phyloP scores from a whole-genome alignment of 2,888 invertebrate genomes.

The Ischnura elegans region DNA sequence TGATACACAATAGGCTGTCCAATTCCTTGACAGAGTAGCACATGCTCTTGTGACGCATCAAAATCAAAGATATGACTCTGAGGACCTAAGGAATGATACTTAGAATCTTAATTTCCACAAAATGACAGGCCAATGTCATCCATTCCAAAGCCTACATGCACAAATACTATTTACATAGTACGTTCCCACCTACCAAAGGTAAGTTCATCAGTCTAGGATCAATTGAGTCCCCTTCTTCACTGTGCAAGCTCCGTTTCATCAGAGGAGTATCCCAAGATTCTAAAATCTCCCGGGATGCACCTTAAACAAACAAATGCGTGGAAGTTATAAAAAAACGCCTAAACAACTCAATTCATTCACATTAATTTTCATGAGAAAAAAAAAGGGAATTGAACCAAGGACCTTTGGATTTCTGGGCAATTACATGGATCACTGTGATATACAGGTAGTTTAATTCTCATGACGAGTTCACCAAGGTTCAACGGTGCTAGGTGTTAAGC shows the following conservation, averaged over 20 bases:
- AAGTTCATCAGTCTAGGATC: background rate
- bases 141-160: background rate
- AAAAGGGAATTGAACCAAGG: too few species aligned
- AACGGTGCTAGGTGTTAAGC: too few species aligned
- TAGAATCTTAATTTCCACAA: background rate
- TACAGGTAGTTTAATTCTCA: too few species aligned
- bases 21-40: slow-evolving; percentile 27
- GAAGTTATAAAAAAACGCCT: too few species aligned
- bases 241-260: background rate
- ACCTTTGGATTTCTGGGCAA: too few species aligned
- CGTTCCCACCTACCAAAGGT: background rate
- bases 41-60: background rate
- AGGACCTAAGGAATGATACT: background rate
- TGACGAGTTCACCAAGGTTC: too few species aligned
- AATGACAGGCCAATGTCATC: background rate
- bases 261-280: background rate
- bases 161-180: background rate
- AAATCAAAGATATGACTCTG: background rate
- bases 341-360: too few species aligned
- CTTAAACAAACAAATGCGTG: background rate
- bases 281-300: background rate
- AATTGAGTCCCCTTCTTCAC: background rate
- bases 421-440: too few species aligned
- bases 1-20: slow-evolving; percentile 23
- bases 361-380: too few species aligned